Percentiles rank a stretch among this genome's conserved stretches.
These are phyloP conservation scores for Pterois miles DNA, from an alignment of 2,797 vertebrate species.

Conservation along the genomic window DNA sequence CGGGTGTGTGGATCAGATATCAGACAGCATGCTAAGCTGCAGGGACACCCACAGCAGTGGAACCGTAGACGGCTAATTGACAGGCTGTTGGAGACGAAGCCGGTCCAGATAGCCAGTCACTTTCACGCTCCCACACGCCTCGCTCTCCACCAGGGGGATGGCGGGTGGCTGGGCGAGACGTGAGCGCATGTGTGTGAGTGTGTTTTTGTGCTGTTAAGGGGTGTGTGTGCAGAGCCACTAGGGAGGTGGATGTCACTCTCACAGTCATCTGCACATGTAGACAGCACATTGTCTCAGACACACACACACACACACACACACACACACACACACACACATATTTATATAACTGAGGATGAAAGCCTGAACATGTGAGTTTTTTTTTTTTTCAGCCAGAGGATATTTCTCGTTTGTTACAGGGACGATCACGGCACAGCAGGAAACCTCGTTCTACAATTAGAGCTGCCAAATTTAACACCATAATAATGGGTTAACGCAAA, in stretches of 20 bases:
- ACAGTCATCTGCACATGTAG: conserved; percentile 59
- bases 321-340: not conserved
- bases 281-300: conserved; percentile 17
- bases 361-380: conserved; percentile 22
- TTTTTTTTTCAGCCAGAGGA: not conserved
- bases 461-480: no score
- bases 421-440: no score
- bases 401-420: conserved; percentile 12
- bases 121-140: conserved; percentile 80
- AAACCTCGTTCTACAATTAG: no score
- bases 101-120: conserved; percentile 79
- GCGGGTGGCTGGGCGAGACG: conserved; percentile 32
- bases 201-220: conserved; percentile 28
- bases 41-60: conserved; percentile 72
- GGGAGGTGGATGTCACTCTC: conserved; percentile 75
- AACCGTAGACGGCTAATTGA: conserved; percentile 82
- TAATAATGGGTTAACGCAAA: no score
- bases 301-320: conserved; percentile 16
- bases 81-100: conserved; percentile 76
- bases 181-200: conserved; percentile 12
- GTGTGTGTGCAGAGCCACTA: conserved; percentile 60
- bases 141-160: conserved; percentile 64
- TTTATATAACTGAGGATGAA: conserved; percentile 16
- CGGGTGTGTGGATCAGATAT: conserved; percentile 63
- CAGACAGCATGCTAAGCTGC: conserved; percentile 72